A percentile compares a stretch with the other conserved stretches of the same genome.
Conservation (phyloP, 2,888 invertebrate species). For the Cosmopolites sordidus region DNA sequence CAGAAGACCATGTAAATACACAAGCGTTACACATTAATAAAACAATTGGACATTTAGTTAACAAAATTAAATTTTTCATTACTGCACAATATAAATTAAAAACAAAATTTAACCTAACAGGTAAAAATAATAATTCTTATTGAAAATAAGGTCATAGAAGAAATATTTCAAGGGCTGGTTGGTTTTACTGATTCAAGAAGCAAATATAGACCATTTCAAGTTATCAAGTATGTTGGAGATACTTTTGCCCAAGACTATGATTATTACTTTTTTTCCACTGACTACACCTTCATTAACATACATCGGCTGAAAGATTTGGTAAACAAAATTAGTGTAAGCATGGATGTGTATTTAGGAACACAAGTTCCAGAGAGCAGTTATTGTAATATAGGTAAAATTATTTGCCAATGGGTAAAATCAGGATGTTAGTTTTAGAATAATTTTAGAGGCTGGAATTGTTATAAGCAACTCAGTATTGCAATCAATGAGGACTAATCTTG, state of each 20-base stretch:
- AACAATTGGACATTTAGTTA: conserved; percentile 78
- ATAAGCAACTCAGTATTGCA: conserved; percentile 83
- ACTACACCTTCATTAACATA: conserved; percentile 80
- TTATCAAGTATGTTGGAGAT: conserved; percentile 84
- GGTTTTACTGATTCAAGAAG: conserved; percentile 78
- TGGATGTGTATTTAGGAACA: conserved; percentile 80
- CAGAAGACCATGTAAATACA: conserved; percentile 65
- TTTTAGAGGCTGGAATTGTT: conserved; percentile 74
- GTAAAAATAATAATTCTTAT: too few relatives aligned
- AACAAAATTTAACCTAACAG: conserved; percentile 42
- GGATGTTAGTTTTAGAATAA: not conserved
- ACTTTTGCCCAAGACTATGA: conserved; percentile 88
- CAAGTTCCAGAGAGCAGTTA: conserved; percentile 58
- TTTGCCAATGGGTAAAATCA: not conserved
- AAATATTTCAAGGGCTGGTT: conserved; percentile 54
- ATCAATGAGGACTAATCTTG: conserved; percentile 71
- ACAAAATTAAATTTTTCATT: conserved; percentile 63
- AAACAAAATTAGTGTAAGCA: conserved; percentile 74
- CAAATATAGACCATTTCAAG: conserved; percentile 78
- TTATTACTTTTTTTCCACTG: conserved; percentile 85
- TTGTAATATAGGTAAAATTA: conserved; percentile 60
- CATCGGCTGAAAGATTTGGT: conserved; percentile 68
- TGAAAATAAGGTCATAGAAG: too few relatives aligned
- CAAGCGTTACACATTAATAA: conserved; percentile 82
- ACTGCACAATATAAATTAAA: conserved; percentile 47